Base-by-base conservation (phyloP, 2,797 vertebrate species). In the Sebastes aleutianus region DNA sequence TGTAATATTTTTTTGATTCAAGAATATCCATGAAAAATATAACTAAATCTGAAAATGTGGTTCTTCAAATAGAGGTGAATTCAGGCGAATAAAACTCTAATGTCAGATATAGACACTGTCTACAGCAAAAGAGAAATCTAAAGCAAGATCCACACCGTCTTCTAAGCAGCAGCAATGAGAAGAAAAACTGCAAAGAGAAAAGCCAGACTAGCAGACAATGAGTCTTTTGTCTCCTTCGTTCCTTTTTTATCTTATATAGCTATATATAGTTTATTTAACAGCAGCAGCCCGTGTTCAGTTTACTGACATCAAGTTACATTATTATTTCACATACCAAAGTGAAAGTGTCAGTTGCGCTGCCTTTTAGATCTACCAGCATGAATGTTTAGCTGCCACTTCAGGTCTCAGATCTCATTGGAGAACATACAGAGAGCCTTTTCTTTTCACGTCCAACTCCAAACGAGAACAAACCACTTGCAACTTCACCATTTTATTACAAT, bases 281-380 rank as follows among this genome's bases (percentile, higher is more conserved):
- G 76, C 61, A 36, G 31, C 59, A 70, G 64, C 27, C 39, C 69
- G 31, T 31, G 68, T 64, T 53, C 62, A 70, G 70, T 87, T 86
- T 63, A 65, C 76, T 32, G 63, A 62, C 68, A 80, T 83, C 32
- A 22, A 74, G 64, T 78, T 47, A 39, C 74, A 63, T 82, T 76
- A 77, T 76, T 83, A 74, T 82, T 83, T 80, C 66, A 72, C 43
- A 64, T n/a, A 61, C 14, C n/a, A 2, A 72, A 80, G 72, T 73
- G 57, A 82, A 85, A 78, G 61, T 64, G 74, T 68, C 78, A 82
- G 47, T 29, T 29, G 11, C 4, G 11, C 43, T 5, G 56, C 54
- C 59, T 76, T 84, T 80, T 50, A 71, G 61, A 85, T 82, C 54
- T 65, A 13, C n/a, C 24, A 50, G 57, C 12, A 26, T 59, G 26